Conservation (phyloP, 1,140 invertebrate genomes). For the Acromyrmex echinatior region DNA sequence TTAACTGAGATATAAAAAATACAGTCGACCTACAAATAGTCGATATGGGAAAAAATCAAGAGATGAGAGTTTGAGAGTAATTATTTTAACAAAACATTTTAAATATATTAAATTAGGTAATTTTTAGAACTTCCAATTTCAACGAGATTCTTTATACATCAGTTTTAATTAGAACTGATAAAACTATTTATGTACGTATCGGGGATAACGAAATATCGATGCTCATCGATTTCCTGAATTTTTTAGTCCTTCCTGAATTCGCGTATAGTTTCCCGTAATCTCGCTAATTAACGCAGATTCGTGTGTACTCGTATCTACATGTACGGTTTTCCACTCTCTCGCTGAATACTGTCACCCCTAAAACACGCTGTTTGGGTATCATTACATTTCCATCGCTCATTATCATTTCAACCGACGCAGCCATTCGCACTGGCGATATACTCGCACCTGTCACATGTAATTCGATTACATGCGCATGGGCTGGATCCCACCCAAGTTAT, state of each 20-base stretch:
- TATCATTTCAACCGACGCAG: slow-evolving; percentile 67
- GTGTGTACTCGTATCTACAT: slow-evolving; percentile 25
- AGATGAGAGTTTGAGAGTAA: not conserved
- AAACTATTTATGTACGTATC: not conserved
- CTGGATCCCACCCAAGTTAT: slow-evolving; percentile 33
- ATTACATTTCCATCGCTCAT: slow-evolving; percentile 73
- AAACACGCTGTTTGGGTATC: slow-evolving; percentile 13
- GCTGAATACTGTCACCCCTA: not conserved
- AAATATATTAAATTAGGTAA: not conserved
- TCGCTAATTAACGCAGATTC: slow-evolving; percentile 59
- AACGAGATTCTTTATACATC: not conserved
- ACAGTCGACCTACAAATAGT: not conserved
- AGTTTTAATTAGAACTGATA: slow-evolving; percentile 19
- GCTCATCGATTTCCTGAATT: slow-evolving; percentile 40
- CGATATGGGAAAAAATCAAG: not conserved
- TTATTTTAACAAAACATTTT: not conserved
- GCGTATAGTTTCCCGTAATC: slow-evolving; percentile 56
- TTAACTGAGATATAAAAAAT: slow-evolving; percentile 17
- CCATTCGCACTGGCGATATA: slow-evolving; percentile 63
- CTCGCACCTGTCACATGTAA: slow-evolving; percentile 45
- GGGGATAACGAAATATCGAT: not conserved
- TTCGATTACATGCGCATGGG: slow-evolving; percentile 48
- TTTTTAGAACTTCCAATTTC: not conserved
- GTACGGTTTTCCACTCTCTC: not conserved
- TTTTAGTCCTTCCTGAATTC: slow-evolving; percentile 30